These are phyloP conservation scores for Nipponacmea schrenckii DNA, from an alignment of 2,888 invertebrate species.

Conservation along the genomic window DNA sequence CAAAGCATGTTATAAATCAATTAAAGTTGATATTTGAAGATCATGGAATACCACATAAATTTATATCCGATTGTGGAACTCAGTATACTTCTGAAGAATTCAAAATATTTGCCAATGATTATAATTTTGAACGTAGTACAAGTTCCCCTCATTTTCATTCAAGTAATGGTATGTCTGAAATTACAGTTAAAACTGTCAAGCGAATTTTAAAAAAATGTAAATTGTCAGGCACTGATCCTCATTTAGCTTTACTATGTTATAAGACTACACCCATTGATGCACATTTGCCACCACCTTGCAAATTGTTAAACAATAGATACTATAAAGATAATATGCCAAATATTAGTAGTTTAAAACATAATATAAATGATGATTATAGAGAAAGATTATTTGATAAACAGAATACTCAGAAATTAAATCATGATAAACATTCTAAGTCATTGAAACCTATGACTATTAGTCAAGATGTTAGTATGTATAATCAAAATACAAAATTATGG, in stretches of 20 bases:
- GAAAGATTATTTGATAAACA: neutral
- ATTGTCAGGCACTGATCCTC: neutral
- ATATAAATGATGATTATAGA: neutral
- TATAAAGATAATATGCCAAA: neutral
- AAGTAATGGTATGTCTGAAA: constrained; percentile 1
- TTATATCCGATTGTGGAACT: constrained; percentile 1
- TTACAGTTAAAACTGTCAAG: neutral
- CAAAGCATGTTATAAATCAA: neutral
- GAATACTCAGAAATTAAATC: neutral
- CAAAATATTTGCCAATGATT: neutral
- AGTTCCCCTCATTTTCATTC: neutral
- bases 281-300: constrained; percentile 1
- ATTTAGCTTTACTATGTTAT: constrained; percentile 1
- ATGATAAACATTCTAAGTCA: neutral
- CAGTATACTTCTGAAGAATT: constrained; percentile 3
- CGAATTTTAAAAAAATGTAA: neutral
- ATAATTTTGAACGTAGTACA: neutral
- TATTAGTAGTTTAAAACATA: neutral
- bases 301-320: neutral
- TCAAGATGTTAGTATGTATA: neutral
- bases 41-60: neutral
- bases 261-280: constrained; percentile 1
- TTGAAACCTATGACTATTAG: neutral
- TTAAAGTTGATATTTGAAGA: neutral
- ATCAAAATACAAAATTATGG: neutral